phyloP scores from a whole-genome alignment of 2,888 invertebrate genomes.

The Lasioglossum pauxillum region DNA sequence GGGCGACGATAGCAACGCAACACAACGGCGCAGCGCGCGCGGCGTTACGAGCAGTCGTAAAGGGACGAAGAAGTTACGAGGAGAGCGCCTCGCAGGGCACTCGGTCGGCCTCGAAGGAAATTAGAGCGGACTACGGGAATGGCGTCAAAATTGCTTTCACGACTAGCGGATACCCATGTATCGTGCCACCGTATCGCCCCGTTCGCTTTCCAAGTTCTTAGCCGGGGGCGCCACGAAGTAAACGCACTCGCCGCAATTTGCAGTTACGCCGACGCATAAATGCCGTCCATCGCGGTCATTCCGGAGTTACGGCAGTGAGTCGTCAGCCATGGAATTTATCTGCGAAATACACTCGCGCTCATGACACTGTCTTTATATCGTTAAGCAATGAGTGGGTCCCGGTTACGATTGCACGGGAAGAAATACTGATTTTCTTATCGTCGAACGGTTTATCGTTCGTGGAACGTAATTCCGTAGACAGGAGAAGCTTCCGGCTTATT shows the following conservation, averaged over 20 bases:
- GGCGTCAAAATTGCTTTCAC: conserved; percentile 58
- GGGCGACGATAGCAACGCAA: conserved; percentile 15
- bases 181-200: background rate
- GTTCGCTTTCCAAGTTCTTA: conserved; percentile 16
- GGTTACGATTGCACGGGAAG: background rate
- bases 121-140: conserved; percentile 53
- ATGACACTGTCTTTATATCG: background rate
- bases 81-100: conserved; percentile 32
- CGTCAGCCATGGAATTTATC: conserved; percentile 16
- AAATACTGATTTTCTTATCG: conserved; percentile 6
- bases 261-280: conserved; percentile 30
- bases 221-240: background rate
- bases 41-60: conserved; percentile 61
- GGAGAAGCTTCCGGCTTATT: background rate
- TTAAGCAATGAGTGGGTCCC: background rate
- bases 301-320: conserved; percentile 21
- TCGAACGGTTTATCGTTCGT: background rate
- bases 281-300: conserved; percentile 19
- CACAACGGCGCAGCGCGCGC: conserved; percentile 8
- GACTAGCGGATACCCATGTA: conserved; percentile 8
- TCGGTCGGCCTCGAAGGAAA: conserved; percentile 55
- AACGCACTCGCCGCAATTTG: conserved; percentile 36
- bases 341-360: background rate
- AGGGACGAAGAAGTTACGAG: conserved; percentile 61
- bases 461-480: background rate